phyloP scores from a whole-genome alignment of 2,888 invertebrate species.

The Chrysolina americana region DNA sequence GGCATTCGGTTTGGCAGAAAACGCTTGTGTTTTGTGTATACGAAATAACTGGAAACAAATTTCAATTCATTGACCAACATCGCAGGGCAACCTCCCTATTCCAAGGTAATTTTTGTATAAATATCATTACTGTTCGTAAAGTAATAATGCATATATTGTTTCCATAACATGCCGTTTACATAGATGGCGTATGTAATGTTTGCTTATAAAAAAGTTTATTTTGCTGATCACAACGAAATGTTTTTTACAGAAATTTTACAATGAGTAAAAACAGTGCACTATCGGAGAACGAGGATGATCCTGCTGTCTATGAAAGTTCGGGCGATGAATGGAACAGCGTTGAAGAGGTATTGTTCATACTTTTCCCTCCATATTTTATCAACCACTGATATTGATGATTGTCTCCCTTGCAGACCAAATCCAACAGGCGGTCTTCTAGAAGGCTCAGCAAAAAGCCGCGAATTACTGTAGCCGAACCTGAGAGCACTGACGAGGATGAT shows the following conservation, averaged over 20 bases:
- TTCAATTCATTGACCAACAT: too few species aligned
- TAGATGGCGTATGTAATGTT: conserved; percentile 37
- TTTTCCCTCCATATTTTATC: conserved; percentile 25
- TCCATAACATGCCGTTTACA: not conserved
- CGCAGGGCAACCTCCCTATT: too few species aligned
- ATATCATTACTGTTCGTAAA: too few species aligned
- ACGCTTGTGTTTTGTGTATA: too few species aligned
- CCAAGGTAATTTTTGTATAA: not conserved
- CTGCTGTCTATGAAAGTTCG: conserved; percentile 65
- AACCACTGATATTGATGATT: conserved; percentile 2
- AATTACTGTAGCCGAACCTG: conserved; percentile 52
- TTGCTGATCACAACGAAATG: not conserved
- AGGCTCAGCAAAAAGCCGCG: conserved; percentile 63
- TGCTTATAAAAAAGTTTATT: not conserved
- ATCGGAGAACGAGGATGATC: conserved; percentile 67
- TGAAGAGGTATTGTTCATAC: conserved; percentile 39
- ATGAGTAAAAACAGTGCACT: conserved; percentile 41
- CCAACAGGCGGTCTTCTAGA: conserved; percentile 59
- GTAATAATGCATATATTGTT: not conserved
- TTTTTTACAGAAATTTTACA: not conserved
- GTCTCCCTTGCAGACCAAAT: conserved; percentile 55
- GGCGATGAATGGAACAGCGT: conserved; percentile 64
- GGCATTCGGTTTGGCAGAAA: too few species aligned
- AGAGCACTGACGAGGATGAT: conserved; percentile 39
- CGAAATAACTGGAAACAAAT: too few species aligned